A percentile compares a stretch with the other conserved stretches of the same genome.
Evolutionary conservation across 2,888 invertebrate genomes (phyloP).

Genomic region (Trichogramma dendrolimi): DNA sequence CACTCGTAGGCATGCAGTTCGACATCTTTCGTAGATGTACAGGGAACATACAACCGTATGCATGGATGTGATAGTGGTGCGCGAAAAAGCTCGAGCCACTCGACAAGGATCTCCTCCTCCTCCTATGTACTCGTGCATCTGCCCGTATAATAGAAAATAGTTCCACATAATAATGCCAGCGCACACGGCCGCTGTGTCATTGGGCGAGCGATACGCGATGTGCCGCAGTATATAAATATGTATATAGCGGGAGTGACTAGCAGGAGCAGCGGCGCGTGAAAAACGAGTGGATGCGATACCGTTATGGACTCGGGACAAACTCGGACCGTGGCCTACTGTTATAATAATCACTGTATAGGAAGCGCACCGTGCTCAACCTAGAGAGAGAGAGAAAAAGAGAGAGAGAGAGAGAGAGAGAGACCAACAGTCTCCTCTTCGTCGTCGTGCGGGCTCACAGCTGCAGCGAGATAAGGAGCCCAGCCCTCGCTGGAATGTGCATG

Average conservation of each 20-base stretch:
- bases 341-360: conserved; percentile 44
- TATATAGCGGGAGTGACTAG: background rate
- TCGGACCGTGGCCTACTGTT: conserved; percentile 38
- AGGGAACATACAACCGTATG: too few relatives aligned
- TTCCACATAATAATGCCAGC: too few relatives aligned
- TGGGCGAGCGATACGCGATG: background rate
- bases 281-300: conserved; percentile 44
- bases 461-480: too few relatives aligned
- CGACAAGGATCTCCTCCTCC: too few relatives aligned
- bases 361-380: conserved; percentile 1
- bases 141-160: too few relatives aligned
- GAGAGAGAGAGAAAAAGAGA: conserved; percentile 9
- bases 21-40: too few relatives aligned
- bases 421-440: too few relatives aligned
- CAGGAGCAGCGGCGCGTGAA: background rate
- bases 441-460: too few relatives aligned
- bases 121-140: too few relatives aligned
- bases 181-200: background rate
- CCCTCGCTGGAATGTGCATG: conserved; percentile 30
- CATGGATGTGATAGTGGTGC: too few relatives aligned
- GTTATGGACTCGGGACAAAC: conserved; percentile 43
- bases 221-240: background rate
- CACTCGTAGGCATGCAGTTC: too few relatives aligned
- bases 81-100: too few relatives aligned
- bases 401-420: conserved; percentile 27